Conservation (phyloP, 2,888 invertebrate genomes). For the Drepana falcataria region DNA sequence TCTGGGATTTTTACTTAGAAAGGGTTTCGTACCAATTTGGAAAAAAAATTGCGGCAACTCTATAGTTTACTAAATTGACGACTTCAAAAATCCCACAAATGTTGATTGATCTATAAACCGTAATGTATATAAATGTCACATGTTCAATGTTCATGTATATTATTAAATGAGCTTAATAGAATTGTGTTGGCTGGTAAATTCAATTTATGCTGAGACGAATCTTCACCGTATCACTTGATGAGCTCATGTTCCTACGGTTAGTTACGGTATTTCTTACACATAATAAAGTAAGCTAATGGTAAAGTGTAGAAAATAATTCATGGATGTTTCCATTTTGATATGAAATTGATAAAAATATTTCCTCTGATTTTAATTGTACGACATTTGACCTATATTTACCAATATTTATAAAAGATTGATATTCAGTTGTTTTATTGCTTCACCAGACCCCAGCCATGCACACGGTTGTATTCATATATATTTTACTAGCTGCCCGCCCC, state of each 20-base stretch:
- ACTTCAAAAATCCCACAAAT: too few species aligned
- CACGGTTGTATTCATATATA: too few species aligned
- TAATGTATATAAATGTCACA: too few species aligned
- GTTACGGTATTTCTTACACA: conserved; percentile 52
- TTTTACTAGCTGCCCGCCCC: too few species aligned
- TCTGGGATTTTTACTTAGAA: too few species aligned
- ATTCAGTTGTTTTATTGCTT: conserved; percentile 54
- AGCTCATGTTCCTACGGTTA: conserved; percentile 66
- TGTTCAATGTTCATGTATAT: too few species aligned
- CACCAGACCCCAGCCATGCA: conserved; percentile 1
- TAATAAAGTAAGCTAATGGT: conserved; percentile 53
- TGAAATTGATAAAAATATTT: conserved; percentile 74
- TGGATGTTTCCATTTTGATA: conserved; percentile 74
- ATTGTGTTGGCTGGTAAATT: too few species aligned
- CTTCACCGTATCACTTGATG: conserved; percentile 41
- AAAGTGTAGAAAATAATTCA: conserved; percentile 77
- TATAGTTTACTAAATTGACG: too few species aligned
- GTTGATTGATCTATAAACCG: too few species aligned
- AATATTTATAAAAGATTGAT: conserved; percentile 79
- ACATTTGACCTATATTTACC: conserved; percentile 78
- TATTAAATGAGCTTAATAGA: too few species aligned
- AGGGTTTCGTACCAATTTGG: too few species aligned
- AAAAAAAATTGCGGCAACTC: too few species aligned
- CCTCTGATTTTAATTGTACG: conserved; percentile 76
- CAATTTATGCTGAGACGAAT: background rate